These are phyloP conservation scores for Labeo calbasu DNA, from an alignment of 2,797 vertebrate species.

Conservation along the genomic window DNA sequence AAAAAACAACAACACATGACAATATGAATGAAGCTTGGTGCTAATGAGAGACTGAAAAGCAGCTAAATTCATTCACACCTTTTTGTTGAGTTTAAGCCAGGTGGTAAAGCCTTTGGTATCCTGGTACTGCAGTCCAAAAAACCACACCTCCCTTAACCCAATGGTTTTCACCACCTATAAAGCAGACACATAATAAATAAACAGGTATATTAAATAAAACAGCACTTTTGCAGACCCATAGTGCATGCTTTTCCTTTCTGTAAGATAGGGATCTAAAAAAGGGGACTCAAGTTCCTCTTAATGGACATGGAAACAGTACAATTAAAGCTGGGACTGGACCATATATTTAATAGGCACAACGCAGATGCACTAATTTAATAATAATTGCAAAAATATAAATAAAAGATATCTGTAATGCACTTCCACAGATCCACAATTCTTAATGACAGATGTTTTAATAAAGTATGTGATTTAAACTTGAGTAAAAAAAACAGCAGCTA, in stretches of 20 bases:
- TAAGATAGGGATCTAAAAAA: not conserved
- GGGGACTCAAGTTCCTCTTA: not conserved
- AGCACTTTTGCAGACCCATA: not conserved
- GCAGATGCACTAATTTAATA: not conserved
- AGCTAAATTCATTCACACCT: slow-evolving; percentile 75
- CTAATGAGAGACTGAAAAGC: not conserved
- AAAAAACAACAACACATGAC: not conserved
- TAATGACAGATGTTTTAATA: not conserved
- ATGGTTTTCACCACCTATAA: slow-evolving; percentile 98
- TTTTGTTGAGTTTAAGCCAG: slow-evolving; percentile 99
- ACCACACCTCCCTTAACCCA: slow-evolving; percentile 96
- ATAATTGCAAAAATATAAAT: too few relatives aligned
- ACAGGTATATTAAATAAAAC: not conserved
- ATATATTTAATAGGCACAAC: not conserved
- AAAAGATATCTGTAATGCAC: not conserved
- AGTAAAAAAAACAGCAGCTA: not conserved
- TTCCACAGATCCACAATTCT: not conserved
- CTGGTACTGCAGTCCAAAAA: slow-evolving; percentile 98
- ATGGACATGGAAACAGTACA: not conserved
- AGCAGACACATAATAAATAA: slow-evolving; percentile 23
- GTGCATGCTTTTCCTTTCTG: not conserved
- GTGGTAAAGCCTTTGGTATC: slow-evolving; percentile 98
- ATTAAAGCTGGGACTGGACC: too few relatives aligned
- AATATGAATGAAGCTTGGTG: not conserved
- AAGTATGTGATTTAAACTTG: too few relatives aligned